A percentile compares a stretch with the other conserved stretches of the same genome.
phyloP scores from a whole-genome alignment of 2,113 vertebrate genomes.

The Zapornia atra region DNA sequence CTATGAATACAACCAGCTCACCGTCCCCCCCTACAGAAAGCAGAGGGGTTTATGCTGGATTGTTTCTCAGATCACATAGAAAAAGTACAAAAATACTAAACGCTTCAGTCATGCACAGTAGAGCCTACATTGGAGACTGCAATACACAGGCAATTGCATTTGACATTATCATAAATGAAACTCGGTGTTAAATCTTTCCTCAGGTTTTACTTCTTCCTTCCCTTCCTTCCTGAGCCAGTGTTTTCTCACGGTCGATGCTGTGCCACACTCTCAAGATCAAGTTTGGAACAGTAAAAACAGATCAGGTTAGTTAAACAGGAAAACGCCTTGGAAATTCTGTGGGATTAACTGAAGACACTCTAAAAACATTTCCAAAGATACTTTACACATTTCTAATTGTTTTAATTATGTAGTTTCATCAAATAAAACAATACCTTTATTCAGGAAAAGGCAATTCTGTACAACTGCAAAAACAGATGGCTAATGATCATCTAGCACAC shows the following conservation, averaged over 20 bases:
- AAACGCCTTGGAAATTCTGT: background rate
- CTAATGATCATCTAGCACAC: background rate
- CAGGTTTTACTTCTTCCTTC: slow-evolving; percentile 25
- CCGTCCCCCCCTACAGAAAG: background rate
- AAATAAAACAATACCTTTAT: background rate
- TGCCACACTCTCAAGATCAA: fast-evolving
- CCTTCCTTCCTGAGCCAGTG: background rate
- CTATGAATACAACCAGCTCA: background rate
- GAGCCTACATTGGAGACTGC: background rate
- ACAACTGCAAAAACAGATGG: background rate
- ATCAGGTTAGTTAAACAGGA: background rate
- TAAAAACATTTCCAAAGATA: background rate
- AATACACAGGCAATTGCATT: background rate
- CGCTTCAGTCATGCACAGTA: background rate
- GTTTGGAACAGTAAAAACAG: background rate
- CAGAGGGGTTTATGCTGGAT: background rate
- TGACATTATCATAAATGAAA: background rate
- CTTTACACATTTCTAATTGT: background rate
- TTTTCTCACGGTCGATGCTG: background rate
- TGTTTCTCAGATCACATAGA: background rate
- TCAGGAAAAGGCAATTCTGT: background rate
- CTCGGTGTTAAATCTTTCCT: background rate
- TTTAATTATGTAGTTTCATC: background rate
- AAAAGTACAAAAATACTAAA: background rate
- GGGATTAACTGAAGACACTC: background rate